Conservation (phyloP, 2,113 vertebrate species). For the Gymnobelideus leadbeateri region DNA sequence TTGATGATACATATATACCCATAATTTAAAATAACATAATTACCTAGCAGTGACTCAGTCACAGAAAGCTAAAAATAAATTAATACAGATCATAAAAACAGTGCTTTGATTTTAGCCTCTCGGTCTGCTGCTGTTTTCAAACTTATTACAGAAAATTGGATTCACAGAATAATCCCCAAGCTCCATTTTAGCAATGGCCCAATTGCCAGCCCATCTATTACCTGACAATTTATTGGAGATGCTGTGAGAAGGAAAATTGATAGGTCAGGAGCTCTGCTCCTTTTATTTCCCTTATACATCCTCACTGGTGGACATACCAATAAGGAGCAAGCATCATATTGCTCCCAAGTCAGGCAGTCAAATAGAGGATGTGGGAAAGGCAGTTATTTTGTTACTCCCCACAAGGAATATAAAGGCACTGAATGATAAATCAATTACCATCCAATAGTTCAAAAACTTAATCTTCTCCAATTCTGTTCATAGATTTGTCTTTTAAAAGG, state of each 20-base stretch:
- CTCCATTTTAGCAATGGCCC: background rate
- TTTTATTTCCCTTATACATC: background rate
- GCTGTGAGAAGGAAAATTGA: background rate
- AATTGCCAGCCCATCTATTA: background rate
- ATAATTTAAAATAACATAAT: background rate
- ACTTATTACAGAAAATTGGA: background rate
- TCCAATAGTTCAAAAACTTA: slow-evolving; percentile 19
- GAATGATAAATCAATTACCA: background rate
- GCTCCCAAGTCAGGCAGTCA: background rate
- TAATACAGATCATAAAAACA: background rate
- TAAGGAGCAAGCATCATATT: background rate
- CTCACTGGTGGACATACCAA: background rate
- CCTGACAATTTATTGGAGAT: background rate
- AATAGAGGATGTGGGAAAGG: background rate
- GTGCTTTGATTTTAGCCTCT: background rate
- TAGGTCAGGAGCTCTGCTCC: background rate
- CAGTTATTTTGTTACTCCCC: background rate
- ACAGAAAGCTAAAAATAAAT: background rate
- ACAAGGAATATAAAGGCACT: background rate
- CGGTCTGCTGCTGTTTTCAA: slow-evolving; percentile 20
- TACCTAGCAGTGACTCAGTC: slow-evolving; percentile 9
- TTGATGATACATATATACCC: background rate
- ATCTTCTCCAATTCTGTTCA: background rate
- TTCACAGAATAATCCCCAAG: background rate
- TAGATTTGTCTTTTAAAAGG: background rate